Evolutionary conservation across 1,140 invertebrate species (phyloP), one percentile per base, ranked within the genome.

Genomic region (Eriosoma lanigerum): DNA sequence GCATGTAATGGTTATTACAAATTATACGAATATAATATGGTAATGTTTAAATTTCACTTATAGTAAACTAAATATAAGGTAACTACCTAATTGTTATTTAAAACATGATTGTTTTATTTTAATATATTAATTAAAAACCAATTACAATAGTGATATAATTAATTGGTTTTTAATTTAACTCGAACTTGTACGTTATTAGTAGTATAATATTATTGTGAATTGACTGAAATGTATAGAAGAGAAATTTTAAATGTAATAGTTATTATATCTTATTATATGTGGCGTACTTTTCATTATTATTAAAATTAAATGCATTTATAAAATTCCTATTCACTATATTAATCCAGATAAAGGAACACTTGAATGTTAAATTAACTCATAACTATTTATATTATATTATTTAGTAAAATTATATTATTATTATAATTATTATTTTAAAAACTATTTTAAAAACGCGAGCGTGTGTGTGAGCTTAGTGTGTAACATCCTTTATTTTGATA

Each of bases 171-270:
- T 44, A n/a, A 44, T 66, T 12, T 21, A 8, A 24, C 13, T 68
- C n/a, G 8, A 46, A 46, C 1, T 46, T 46, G 64, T 21, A 15
- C 38, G n/a, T 46, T 24, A 66, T 68, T 46, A 46, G 64, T 68
- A 46, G 8, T 38, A 38, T 3, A 4, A 38, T 8, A 38, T 38
- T 4, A 38, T 4, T 17, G 38, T 24, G 64, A 68, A 46, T 21
- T 19, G 13, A 8, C 5, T 0, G 17, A 5, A 21, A 6, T 21
- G 21, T 15, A 9, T 15, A 24, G n/a, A 46, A 68, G 38, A 68
- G 13, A 68, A 46, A 68, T 68, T 68, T 15, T 24, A 46, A 21
- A 68, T 68, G 13, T n/a, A 46, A n/a, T n/a, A 17, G n/a, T 66
- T 21, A 66, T 46, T 46, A 21, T 38, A 8, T 1, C 21, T 13